These are phyloP conservation scores for Brachirus orientalis DNA, from an alignment of 2,113 vertebrate species.

Conservation along the genomic window DNA sequence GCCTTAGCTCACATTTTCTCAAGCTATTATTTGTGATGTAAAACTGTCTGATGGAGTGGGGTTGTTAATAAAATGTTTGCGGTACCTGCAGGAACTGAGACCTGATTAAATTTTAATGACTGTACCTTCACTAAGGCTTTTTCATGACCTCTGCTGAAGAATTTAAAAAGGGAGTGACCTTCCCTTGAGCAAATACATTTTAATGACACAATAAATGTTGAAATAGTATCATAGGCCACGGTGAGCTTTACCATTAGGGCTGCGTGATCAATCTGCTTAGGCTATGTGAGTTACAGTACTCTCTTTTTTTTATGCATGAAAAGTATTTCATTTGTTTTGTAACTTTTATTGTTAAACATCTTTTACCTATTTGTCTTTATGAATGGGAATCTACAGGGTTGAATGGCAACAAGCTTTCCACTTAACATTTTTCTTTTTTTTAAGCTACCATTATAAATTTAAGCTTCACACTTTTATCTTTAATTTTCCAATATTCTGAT, in stretches of 20 bases:
- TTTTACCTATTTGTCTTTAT: neutral
- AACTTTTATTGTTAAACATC: neutral
- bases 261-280: slow-evolving; percentile 26
- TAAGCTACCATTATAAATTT: neutral
- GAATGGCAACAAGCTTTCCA: too few relatives aligned
- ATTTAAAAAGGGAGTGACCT: slow-evolving; percentile 54
- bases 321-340: neutral
- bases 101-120: slow-evolving; percentile 50
- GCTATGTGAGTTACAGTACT: slow-evolving; percentile 3
- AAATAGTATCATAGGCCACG: slow-evolving; percentile 50
- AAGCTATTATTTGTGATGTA: slow-evolving; percentile 36
- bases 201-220: slow-evolving; percentile 66
- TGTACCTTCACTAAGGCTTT: slow-evolving; percentile 43
- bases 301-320: neutral
- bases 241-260: slow-evolving; percentile 18
- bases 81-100: slow-evolving; percentile 37
- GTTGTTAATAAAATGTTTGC: slow-evolving; percentile 34
- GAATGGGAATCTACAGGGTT: neutral
- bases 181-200: slow-evolving; percentile 56
- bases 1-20: slow-evolving; percentile 2
- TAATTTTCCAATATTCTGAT: neutral
- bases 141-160: slow-evolving; percentile 46
- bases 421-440: neutral
- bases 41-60: slow-evolving; percentile 23
- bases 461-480: neutral